These are phyloP conservation scores for Silurus asotus DNA, from an alignment of 2,113 vertebrate species.

Conservation along the genomic window DNA sequence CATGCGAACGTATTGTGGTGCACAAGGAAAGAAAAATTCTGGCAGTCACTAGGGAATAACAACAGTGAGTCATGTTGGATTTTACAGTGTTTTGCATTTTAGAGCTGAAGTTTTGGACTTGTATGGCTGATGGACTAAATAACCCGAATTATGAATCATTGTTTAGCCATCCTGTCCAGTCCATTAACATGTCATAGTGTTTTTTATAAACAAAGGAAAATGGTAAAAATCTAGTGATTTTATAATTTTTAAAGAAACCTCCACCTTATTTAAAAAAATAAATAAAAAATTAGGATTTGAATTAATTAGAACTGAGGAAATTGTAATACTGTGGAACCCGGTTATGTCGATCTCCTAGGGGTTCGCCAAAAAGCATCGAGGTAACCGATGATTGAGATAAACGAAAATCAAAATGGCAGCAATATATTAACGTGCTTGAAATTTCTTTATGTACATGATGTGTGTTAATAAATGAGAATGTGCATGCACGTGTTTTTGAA, in stretches of 20 bases:
- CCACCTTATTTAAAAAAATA: neutral
- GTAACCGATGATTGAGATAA: too few relatives aligned
- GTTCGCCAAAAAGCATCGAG: too few relatives aligned
- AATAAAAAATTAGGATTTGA: too few relatives aligned
- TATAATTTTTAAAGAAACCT: neutral
- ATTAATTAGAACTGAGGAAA: too few relatives aligned
- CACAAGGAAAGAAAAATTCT: neutral
- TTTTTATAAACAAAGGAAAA: neutral
- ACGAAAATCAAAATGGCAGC: too few relatives aligned
- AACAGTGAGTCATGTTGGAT: neutral
- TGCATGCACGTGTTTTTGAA: too few relatives aligned
- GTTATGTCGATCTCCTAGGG: too few relatives aligned
- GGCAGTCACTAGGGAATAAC: neutral
- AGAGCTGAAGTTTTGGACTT: neutral
- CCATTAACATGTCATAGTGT: neutral
- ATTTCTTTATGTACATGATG: too few relatives aligned
- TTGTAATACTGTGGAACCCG: too few relatives aligned
- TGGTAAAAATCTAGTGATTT: neutral
- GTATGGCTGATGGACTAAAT: neutral
- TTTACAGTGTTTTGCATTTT: neutral
- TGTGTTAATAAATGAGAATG: too few relatives aligned
- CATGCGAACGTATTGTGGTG: neutral
- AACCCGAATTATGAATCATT: neutral
- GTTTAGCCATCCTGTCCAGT: slow-evolving; percentile 6
- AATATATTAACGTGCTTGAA: too few relatives aligned